Evolutionary conservation across 30 jellyfish, hydroid and myxozoan genomes (phyloP).

Genomic region (Turritopsis dohrnii): DNA sequence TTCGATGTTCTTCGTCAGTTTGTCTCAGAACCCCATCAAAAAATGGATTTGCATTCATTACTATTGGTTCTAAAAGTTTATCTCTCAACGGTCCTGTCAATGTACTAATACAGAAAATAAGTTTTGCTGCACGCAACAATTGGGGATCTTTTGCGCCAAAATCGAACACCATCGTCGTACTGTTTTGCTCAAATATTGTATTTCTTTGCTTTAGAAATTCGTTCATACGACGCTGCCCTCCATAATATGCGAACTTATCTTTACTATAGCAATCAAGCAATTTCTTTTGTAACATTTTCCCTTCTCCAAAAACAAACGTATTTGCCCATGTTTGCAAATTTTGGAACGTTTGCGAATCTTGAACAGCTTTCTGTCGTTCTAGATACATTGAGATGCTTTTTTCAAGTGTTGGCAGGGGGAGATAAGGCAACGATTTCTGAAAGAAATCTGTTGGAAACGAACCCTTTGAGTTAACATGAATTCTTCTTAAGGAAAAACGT

Average conservation of each 20-base stretch:
- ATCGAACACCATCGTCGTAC: neutral
- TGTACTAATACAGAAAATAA: neutral
- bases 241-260: neutral
- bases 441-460: neutral
- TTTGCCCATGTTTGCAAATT: neutral
- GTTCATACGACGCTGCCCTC: neutral
- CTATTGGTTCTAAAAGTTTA: neutral
- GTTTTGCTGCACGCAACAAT: neutral
- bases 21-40: neutral
- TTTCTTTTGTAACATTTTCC: neutral
- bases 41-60: neutral
- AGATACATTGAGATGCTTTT: neutral
- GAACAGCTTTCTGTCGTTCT: neutral
- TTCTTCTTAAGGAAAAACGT: neutral
- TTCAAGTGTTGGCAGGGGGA: neutral
- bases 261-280: neutral
- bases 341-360: neutral
- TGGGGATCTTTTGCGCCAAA: neutral
- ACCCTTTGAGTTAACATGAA: neutral
- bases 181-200: neutral
- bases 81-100: neutral
- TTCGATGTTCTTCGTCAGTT: neutral
- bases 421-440: neutral
- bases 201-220: neutral
- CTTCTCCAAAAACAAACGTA: neutral